phyloP scores from a whole-genome alignment of 2,797 vertebrate species.

The Chromobotia macracanthus region DNA sequence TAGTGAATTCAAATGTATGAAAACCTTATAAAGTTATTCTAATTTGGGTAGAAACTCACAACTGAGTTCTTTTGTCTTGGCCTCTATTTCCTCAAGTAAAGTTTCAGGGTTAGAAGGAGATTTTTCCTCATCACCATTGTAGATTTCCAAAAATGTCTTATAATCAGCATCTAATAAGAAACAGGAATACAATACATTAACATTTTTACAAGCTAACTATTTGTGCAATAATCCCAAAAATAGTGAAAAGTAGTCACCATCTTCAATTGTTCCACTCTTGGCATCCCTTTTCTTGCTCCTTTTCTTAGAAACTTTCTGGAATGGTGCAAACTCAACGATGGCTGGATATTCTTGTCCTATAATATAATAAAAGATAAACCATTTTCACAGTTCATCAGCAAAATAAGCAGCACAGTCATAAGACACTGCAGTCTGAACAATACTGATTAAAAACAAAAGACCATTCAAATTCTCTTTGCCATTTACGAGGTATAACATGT shows the following conservation, averaged over 20 bases:
- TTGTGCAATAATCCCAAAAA: too few species aligned
- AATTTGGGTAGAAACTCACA: conserved; percentile 74
- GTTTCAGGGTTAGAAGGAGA: conserved; percentile 94
- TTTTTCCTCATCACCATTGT: conserved; percentile 94
- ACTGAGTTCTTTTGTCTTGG: conserved; percentile 94
- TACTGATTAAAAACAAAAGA: background rate
- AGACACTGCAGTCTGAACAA: background rate
- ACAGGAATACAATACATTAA: background rate
- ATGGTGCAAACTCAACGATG: conserved; percentile 97
- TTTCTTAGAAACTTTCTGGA: conserved; percentile 98
- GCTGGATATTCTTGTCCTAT: conserved; percentile 97
- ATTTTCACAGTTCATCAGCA: background rate
- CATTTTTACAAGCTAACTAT: background rate
- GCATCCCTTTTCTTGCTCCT: conserved; percentile 95
- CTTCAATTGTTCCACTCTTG: conserved; percentile 93
- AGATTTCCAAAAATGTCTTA: conserved; percentile 93
- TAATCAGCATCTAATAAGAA: conserved; percentile 88
- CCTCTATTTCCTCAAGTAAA: conserved; percentile 95
- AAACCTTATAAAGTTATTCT: background rate
- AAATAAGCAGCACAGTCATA: too few species aligned
- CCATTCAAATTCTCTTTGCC: background rate
- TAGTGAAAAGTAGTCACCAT: conserved; percentile 77
- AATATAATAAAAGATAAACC: conserved; percentile 22
- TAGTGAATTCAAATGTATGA: background rate
- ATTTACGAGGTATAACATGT: background rate